These are phyloP conservation scores for Drosophila anceps DNA, from an alignment of 2,888 invertebrate genomes.

Conservation along the genomic window DNA sequence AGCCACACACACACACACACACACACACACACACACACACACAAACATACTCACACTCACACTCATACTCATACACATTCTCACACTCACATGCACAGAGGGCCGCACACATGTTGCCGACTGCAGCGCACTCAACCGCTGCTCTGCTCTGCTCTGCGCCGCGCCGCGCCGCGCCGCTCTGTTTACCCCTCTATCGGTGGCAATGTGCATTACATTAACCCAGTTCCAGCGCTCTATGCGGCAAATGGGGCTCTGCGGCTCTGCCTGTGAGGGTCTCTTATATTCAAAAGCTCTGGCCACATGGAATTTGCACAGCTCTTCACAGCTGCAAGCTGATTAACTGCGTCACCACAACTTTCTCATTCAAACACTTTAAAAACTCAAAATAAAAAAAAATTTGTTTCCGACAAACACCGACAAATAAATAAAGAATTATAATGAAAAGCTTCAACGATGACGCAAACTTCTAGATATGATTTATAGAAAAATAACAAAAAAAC, in stretches of 20 bases:
- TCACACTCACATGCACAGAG: slow-evolving; percentile 21
- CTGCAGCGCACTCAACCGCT: slow-evolving; percentile 50
- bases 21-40: background rate
- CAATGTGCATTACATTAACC: slow-evolving; percentile 77
- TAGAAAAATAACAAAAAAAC: slow-evolving; percentile 26
- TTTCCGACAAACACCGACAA: slow-evolving; percentile 3
- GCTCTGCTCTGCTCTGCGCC: slow-evolving; percentile 14
- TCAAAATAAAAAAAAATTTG: background rate
- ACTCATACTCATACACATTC: slow-evolving; percentile 3
- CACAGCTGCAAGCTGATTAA: slow-evolving; percentile 58
- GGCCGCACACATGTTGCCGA: slow-evolving; percentile 28
- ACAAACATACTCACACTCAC: no score
- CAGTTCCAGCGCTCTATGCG: slow-evolving; percentile 64
- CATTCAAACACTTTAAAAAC: slow-evolving; percentile 45
- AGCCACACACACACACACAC: slow-evolving; percentile 15
- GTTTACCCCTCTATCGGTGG: slow-evolving; percentile 9
- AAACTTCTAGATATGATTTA: slow-evolving; percentile 50
- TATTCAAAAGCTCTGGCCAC: slow-evolving; percentile 31
- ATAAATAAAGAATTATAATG: slow-evolving; percentile 29
- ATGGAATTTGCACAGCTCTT: slow-evolving; percentile 50
- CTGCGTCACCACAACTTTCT: slow-evolving; percentile 60
- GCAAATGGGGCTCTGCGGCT: slow-evolving; percentile 23
- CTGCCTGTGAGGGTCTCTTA: slow-evolving; percentile 43
- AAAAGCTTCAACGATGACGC: slow-evolving; percentile 59
- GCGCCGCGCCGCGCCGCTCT: slow-evolving; percentile 3